Evolutionary conservation across 1,140 invertebrate species (phyloP), one percentile per base, ranked within the genome.

Genomic region (Pteromalus puparum): DNA sequence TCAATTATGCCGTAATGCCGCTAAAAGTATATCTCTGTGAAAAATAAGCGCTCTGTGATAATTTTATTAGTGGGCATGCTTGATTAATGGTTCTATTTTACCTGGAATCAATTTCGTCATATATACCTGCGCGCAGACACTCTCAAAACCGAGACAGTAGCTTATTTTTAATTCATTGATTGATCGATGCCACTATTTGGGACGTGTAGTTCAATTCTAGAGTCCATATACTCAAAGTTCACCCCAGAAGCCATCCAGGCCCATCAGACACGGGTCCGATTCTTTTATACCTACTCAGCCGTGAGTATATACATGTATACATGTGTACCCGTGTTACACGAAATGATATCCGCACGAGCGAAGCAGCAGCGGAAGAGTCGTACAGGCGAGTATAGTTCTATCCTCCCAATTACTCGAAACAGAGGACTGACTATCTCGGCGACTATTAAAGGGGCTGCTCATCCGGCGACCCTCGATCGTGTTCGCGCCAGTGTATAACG

Each of bases 351-450:
- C 53, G 18, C 53, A 61, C 53, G 53, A n/a, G 18, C 30, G 53
- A 4, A 61, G 18, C 21, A n/a, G 21, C 53, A 61, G 21, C 53
- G n/a, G 53, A 61, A 61, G 53, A 61, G 53, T 61, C 53, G 53
- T 61, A 61, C 18, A 61, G 53, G 53, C 53, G 53, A 61, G 53
- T 61, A 61, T n/a, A 61, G 53, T 61, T 61, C 7, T 21, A 61
- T 61, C 53, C 46, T 53, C 24, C 48, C 70, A 82, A 82, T 82
- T 82, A 82, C 70, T 74, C 46, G 70, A 74, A 74, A 82, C 48
- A 74, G 46, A 74, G 70, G 53, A 30, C 34, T 76, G 53, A 30
- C 34, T 76, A 82, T 68, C 73, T 76, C 34, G 15, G 21, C 48
- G 72, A 42, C 53, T 81, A 73, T 81, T 73, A 28, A 48, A 53